Evolutionary conservation across 2,797 vertebrate species (phyloP), one percentile per base, ranked within the genome.

Genomic region (Epinephelus malabaricus): DNA sequence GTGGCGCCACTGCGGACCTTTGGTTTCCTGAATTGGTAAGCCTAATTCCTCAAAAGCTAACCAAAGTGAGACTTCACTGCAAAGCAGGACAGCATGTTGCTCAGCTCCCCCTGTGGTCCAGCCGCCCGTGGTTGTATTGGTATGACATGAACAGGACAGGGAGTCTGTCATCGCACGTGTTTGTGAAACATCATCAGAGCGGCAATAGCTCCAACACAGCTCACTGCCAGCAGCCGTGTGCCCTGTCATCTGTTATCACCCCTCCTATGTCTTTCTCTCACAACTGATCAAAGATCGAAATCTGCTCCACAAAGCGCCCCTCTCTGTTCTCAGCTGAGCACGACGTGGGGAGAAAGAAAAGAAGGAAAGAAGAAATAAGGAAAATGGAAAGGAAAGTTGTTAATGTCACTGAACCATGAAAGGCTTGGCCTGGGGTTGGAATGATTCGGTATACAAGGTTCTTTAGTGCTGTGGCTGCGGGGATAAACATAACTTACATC

Each of bases 401-500:
- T 87, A 91, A 94, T 96, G 95, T 95, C 75, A n/a, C 90, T 94
- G 95, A 96, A 95, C 94, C 94, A 91, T 96, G 95, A 95, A 95
- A 96, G 93, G 90, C 94, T 94, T 92, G 83, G 94, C 95, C 94
- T 62, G 86, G 87, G 95, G 95, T 92, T 95, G 94, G 94, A 96
- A 95, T 95, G 95, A 94, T 92, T 93, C 79, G 77, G 89, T 96
- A 90, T 95, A 94, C 93, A 92, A 94, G 94, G 94, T 96, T 96
- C 92, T 92, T 94, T 92, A 93, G 94, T 92, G 89, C 90, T 92
- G 92, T 93, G 95, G 95, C 96, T 96, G 92, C 93, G 81, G 94
- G 95, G 95, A 96, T 96, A 95, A 96, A 96, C 95, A 96, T 95
- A 93, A 94, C 95, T 95, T 95, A 96, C 95, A 96, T 96, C 93